Conservation (phyloP, 2,888 invertebrate species). For the Apodemia mormo region DNA sequence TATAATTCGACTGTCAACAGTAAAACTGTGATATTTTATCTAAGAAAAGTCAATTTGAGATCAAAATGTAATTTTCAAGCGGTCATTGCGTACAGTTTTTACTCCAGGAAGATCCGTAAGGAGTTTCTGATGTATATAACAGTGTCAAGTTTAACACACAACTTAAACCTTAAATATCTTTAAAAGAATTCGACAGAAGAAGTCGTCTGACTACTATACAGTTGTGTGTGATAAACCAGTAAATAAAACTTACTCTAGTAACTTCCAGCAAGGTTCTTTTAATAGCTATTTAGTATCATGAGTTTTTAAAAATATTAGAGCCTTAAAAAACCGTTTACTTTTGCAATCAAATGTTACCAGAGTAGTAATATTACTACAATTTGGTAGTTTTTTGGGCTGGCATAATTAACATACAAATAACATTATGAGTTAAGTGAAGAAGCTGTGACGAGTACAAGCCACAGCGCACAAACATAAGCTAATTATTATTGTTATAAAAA, state of each 20-base stretch:
- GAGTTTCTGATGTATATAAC: too few species aligned
- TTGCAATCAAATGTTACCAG: conserved; percentile 1
- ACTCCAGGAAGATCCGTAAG: too few species aligned
- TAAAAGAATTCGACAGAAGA: too few species aligned
- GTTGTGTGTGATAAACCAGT: too few species aligned
- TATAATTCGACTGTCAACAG: conserved; percentile 4
- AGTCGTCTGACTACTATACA: too few species aligned
- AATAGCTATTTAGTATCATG: too few species aligned
- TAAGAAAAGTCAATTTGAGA: not conserved
- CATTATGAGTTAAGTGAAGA: conserved; percentile 68
- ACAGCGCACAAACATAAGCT: conserved; percentile 65
- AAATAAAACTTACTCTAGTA: too few species aligned
- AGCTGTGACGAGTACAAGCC: conserved; percentile 56
- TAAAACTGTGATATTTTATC: not conserved
- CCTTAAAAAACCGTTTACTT: not conserved
- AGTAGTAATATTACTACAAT: not conserved
- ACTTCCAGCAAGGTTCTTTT: too few species aligned
- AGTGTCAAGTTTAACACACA: too few species aligned
- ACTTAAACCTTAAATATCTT: too few species aligned
- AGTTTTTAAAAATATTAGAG: not conserved
- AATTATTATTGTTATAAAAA: conserved; percentile 62
- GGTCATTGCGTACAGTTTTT: too few species aligned
- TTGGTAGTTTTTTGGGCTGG: conserved; percentile 42
- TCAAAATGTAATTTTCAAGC: too few species aligned
- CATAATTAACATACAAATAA: conserved; percentile 58